A percentile compares a stretch with the other conserved stretches of the same genome.
Evolutionary conservation across 2,888 invertebrate species (phyloP).

Genomic region (Limnephilus lunatus): DNA sequence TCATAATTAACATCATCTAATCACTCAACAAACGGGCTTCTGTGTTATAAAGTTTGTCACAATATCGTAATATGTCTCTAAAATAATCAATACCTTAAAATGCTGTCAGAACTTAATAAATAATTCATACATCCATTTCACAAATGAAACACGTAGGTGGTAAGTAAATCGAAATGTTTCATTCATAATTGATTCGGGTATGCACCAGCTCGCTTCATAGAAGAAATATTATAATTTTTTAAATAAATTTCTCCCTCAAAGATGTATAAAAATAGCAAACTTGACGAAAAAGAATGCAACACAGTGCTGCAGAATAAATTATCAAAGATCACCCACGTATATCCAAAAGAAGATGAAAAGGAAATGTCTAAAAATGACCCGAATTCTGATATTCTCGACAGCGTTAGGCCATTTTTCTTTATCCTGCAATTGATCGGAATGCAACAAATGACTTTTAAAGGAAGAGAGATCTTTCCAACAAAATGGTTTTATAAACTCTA

Average conservation of each 20-base stretch:
- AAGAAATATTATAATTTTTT: not conserved
- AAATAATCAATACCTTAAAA: not conserved
- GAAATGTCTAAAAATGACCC: not conserved
- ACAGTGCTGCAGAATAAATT: conserved; percentile 58
- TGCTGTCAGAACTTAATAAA: not conserved
- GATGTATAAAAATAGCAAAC: not conserved
- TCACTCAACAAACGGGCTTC: not conserved
- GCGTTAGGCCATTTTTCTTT: conserved; percentile 58
- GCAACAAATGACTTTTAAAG: conserved; percentile 59
- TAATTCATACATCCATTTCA: not conserved
- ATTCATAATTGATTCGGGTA: not conserved
- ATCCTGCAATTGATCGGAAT: conserved; percentile 58
- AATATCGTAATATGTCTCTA: not conserved
- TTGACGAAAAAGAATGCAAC: conserved; percentile 38
- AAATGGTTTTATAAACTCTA: conserved; percentile 46
- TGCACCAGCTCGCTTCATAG: not conserved
- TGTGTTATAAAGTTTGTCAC: not conserved
- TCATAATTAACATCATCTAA: not conserved
- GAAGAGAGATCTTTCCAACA: conserved; percentile 41
- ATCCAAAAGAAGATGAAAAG: conserved; percentile 44
- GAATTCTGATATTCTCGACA: conserved; percentile 51
- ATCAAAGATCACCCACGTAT: conserved; percentile 60
- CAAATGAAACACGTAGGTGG: not conserved
- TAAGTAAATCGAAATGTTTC: not conserved
- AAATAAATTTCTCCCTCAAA: not conserved